Base-by-base conservation (phyloP, 1,140 invertebrate species). In the Anastrepha ludens region DNA sequence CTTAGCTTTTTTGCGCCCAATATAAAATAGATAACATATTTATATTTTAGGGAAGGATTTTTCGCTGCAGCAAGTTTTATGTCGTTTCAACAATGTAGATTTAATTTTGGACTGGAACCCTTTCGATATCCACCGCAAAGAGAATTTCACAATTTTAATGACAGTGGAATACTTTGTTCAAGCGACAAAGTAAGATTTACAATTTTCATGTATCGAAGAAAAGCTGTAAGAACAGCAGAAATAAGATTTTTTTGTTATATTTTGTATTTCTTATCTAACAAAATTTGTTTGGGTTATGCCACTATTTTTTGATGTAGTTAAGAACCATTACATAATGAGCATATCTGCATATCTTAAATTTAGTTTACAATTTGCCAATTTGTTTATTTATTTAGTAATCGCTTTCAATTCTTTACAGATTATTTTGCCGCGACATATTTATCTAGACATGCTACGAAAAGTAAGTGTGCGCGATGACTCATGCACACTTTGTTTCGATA, bases 61-160 rank as follows among this genome's bases (percentile, higher is more conserved):
- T 98, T 98, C 94, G 97, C 98, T 70, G 98, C 97, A 17, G 98
- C 98, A 2, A 98, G 97, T 94, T 98, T 98, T 91, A 98, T 99
- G 98, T 97, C 97, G 87, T 98, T 98, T 94, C 98, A 99, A 91
- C 98, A 98, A 91, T 98, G 98, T 94, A 94, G 96, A 74, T 98
- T 99, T 93, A 99, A 99, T 94, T 99, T 99, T 94, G 98, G 98
- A 86, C 94, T 95, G 85, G 94, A 95, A 89, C 95, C 97, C 3
- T 99, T 98, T 93, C 94, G 95, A 89, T 97, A 95, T 94, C 97
- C 98, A 85, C 98, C 97, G 0, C 94, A 92, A 50, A 95, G 95
- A 86, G 91, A 93, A 88, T 97, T 96, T 94, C 94, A 94, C 89
- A 95, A 94, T 87, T 98, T 99, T 92, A 98, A 99, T 91, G 95